phyloP scores from a whole-genome alignment of 2,797 vertebrate genomes.

The Morelia viridis region DNA sequence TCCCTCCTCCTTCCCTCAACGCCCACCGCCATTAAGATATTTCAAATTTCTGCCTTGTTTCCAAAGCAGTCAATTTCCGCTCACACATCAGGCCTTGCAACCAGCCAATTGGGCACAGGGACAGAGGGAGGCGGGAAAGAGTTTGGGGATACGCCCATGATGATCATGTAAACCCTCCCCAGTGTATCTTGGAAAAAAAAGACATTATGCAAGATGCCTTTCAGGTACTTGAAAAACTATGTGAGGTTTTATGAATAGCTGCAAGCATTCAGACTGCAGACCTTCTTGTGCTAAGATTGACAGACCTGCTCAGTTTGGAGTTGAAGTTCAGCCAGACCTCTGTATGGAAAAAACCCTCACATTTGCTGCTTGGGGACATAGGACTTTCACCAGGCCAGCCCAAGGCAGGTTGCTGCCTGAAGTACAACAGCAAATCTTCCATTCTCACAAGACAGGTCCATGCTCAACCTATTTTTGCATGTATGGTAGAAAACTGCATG shows the following conservation, averaged over 20 bases:
- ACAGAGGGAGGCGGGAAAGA: too few species aligned
- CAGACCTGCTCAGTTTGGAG: not conserved
- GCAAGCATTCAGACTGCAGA: not conserved
- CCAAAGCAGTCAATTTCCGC: too few species aligned
- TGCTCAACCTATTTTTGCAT: not conserved
- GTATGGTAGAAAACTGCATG: not conserved
- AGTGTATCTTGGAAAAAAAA: not conserved
- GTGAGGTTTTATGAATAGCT: not conserved
- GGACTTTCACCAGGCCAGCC: not conserved
- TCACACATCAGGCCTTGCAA: too few species aligned
- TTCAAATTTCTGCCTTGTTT: too few species aligned
- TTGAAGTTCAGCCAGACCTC: not conserved
- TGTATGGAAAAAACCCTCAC: not conserved
- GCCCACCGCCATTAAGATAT: too few species aligned
- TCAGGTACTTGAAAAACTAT: not conserved
- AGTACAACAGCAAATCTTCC: not conserved
- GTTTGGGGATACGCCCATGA: too few species aligned
- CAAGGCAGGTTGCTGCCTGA: not conserved
- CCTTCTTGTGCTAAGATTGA: not conserved
- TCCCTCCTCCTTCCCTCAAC: too few species aligned
- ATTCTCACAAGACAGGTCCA: not conserved
- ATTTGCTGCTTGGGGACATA: not conserved
- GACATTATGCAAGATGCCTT: not conserved
- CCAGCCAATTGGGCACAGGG: too few species aligned
- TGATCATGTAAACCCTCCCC: not conserved